Percentiles rank a stretch among this genome's conserved stretches.
Evolutionary conservation across 1,140 invertebrate genomes (phyloP).

Genomic region (Rhagoletis zephyria): DNA sequence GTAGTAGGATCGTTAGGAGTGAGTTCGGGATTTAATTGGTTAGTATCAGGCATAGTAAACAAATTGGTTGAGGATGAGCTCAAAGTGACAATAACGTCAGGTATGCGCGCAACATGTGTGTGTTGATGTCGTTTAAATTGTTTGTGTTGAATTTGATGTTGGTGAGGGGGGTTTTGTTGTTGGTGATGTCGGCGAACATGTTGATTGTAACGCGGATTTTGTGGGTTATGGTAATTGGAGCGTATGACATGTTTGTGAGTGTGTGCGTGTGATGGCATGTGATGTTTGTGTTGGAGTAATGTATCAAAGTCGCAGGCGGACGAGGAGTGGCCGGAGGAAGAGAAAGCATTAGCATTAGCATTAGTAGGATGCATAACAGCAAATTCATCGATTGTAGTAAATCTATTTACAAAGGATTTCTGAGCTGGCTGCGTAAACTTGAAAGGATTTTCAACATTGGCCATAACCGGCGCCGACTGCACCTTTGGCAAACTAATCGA

Average conservation of each 20-base stretch:
- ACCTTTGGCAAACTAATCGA: constrained; percentile 32
- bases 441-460: constrained; percentile 62
- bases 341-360: background rate
- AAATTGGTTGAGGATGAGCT: constrained; percentile 40
- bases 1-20: constrained; percentile 58
- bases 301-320: constrained; percentile 40
- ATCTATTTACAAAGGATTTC: constrained; percentile 54
- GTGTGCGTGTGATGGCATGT: background rate
- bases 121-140: constrained; percentile 3
- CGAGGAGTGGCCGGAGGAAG: constrained; percentile 39
- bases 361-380: constrained; percentile 44
- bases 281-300: constrained; percentile 2
- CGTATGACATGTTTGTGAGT: background rate
- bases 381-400: constrained; percentile 53
- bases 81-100: constrained; percentile 55
- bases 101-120: background rate
- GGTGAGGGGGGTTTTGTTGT: background rate
- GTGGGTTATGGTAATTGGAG: background rate
- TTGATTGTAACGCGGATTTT: background rate
- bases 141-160: constrained; percentile 25
- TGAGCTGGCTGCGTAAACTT: constrained; percentile 58
- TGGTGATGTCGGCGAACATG: constrained; percentile 6
- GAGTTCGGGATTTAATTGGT: constrained; percentile 58
- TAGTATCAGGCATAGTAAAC: constrained; percentile 56
- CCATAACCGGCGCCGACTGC: constrained; percentile 60